Percentiles rank a stretch among this genome's conserved stretches.
Conservation (phyloP, 2,797 vertebrate genomes). For the Hippocampus kuda region DNA sequence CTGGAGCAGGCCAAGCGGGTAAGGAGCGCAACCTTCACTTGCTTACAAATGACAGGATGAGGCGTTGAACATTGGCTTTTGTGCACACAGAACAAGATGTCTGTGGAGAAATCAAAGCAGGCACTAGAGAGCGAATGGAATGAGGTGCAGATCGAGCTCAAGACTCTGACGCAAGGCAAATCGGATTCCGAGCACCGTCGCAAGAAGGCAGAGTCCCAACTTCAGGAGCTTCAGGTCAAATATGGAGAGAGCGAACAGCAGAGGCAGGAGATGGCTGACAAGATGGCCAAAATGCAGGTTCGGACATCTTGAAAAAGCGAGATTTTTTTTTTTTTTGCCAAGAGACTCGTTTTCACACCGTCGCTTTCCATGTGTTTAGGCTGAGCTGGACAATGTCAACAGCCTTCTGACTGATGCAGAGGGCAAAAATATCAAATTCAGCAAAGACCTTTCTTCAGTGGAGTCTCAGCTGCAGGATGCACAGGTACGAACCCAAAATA, state of each 20-base stretch:
- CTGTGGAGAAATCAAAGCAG: conserved; percentile 88
- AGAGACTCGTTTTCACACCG: background rate
- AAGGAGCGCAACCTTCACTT: conserved; percentile 6
- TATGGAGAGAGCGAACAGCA: conserved; percentile 76
- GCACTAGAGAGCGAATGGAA: conserved; percentile 82
- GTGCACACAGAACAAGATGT: conserved; percentile 75
- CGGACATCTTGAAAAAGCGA: background rate
- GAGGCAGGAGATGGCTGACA: conserved; percentile 73
- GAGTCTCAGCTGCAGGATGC: conserved; percentile 88
- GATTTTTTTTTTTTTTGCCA: background rate
- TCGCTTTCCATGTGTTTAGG: conserved; percentile 49
- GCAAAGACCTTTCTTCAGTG: conserved; percentile 77
- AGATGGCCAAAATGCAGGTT: conserved; percentile 85
- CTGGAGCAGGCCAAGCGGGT: conserved; percentile 91
- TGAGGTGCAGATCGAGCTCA: conserved; percentile 84
- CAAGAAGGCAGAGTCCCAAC: conserved; percentile 86
- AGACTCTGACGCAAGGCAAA: conserved; percentile 81
- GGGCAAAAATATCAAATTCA: conserved; percentile 84
- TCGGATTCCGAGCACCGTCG: conserved; percentile 85
- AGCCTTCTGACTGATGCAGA: conserved; percentile 77
- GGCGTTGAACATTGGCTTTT: background rate
- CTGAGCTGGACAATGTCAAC: conserved; percentile 79
- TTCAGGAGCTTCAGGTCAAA: conserved; percentile 88
- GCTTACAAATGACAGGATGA: background rate
- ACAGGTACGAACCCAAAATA: conserved; percentile 66